Evolutionary conservation across 37 sponge, comb jelly and placozoan genomes (phyloP).

Genomic region (Beroe ovata): DNA sequence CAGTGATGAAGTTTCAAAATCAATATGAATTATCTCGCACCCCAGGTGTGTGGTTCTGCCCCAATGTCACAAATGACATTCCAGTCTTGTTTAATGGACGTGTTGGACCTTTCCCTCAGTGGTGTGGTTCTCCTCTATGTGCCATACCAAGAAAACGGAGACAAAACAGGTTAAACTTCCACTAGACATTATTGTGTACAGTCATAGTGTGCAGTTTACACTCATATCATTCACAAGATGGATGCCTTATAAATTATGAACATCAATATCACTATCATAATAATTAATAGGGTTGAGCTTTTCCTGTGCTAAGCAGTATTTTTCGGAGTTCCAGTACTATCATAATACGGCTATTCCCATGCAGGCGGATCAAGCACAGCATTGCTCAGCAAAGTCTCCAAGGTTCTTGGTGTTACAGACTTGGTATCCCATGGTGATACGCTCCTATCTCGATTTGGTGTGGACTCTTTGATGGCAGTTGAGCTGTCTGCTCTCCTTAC

Average conservation of each 20-base stretch:
- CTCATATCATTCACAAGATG: no score
- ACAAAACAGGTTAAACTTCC: background rate
- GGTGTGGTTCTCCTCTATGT: slow-evolving; percentile 14
- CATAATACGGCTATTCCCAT: no score
- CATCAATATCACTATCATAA: no score
- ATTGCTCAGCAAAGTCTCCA: background rate
- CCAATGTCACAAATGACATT: slow-evolving; percentile 3
- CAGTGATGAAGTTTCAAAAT: no score
- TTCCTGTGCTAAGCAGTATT: no score
- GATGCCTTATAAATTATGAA: no score
- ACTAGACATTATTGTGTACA: no score
- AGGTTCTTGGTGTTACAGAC: slow-evolving; percentile 2
- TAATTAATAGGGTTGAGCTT: no score
- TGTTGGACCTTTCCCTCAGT: background rate
- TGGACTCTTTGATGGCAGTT: slow-evolving; percentile 40
- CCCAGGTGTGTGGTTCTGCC: slow-evolving; percentile 38
- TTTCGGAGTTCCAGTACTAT: no score
- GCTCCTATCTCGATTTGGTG: slow-evolving; percentile 7
- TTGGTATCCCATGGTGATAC: background rate
- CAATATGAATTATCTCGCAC: no score
- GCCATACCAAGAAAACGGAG: background rate
- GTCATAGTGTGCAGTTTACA: no score
- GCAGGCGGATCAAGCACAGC: no score
- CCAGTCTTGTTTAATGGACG: background rate
- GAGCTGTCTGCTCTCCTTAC: slow-evolving; percentile 20